These are phyloP conservation scores for Octopus sinensis DNA, from an alignment of 1,140 invertebrate species.

Conservation along the genomic window DNA sequence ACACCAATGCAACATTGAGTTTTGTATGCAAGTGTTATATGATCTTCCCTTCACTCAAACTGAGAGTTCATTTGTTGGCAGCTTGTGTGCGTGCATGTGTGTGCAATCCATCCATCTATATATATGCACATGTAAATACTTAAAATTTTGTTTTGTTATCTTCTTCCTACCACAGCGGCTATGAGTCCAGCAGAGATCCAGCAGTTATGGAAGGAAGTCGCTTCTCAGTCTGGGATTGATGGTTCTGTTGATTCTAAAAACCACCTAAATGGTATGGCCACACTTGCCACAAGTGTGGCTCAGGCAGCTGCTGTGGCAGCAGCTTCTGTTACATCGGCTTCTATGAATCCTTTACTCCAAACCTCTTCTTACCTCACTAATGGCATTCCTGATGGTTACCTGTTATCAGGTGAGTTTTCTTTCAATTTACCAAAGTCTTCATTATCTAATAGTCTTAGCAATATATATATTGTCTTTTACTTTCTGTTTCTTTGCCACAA, in stretches of 20 bases:
- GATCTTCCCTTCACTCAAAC: too few relatives aligned
- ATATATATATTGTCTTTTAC: too few relatives aligned
- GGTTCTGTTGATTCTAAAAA: conserved; percentile 34
- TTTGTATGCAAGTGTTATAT: too few relatives aligned
- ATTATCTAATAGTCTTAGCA: too few relatives aligned
- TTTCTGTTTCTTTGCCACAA: too few relatives aligned
- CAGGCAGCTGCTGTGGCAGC: conserved; percentile 1
- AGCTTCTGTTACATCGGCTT: conserved; percentile 20
- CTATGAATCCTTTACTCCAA: conserved; percentile 21
- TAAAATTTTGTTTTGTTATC: neutral
- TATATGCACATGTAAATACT: neutral
- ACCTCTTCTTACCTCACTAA: conserved; percentile 19
- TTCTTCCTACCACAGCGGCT: conserved; percentile 8
- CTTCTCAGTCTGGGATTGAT: conserved; percentile 39
- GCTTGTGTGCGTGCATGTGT: neutral
- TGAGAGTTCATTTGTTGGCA: neutral
- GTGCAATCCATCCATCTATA: neutral
- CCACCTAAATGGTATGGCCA: conserved; percentile 42
- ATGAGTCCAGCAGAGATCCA: conserved; percentile 55
- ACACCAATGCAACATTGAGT: too few relatives aligned
- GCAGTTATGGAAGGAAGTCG: conserved; percentile 59
- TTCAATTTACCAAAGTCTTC: neutral
- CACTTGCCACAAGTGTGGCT: conserved; percentile 2
- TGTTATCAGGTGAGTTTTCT: conserved; percentile 12
- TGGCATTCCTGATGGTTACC: conserved; percentile 14